phyloP scores from a whole-genome alignment of 2,113 vertebrate species.

The Paramisgurnus dabryanus region DNA sequence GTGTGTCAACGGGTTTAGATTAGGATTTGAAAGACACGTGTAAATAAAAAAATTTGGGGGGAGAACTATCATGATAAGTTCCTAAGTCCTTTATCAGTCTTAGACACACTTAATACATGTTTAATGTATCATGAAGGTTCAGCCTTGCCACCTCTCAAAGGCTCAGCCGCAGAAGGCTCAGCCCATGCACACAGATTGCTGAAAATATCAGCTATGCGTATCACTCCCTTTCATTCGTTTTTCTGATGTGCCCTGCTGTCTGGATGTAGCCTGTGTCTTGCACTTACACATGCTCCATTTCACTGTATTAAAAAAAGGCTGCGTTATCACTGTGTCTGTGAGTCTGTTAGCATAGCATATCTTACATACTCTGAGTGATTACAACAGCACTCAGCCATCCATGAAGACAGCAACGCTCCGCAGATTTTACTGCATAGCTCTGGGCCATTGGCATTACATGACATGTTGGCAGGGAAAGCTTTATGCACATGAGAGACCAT shows the following conservation, averaged over 20 bases:
- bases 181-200: background rate
- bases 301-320: constrained; percentile 33
- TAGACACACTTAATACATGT: background rate
- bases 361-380: constrained; percentile 39
- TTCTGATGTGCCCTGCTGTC: constrained; percentile 5
- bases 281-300: constrained; percentile 20
- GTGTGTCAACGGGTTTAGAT: no score
- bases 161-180: background rate
- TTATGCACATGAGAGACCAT: constrained; percentile 42
- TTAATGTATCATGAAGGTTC: background rate
- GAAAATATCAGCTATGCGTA: constrained; percentile 6
- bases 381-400: constrained; percentile 22
- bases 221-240: constrained; percentile 15
- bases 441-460: constrained; percentile 49
- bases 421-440: constrained; percentile 47
- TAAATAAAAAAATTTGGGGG: no score
- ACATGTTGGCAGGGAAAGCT: constrained; percentile 46
- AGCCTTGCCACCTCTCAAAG: background rate
- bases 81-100: background rate
- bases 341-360: constrained; percentile 40
- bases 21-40: no score
- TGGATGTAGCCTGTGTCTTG: background rate
- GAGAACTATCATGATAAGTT: no score
- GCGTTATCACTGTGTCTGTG: constrained; percentile 19
- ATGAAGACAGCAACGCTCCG: constrained; percentile 42